Percentiles rank a stretch among this genome's conserved stretches.
Evolutionary conservation across 2,888 invertebrate species (phyloP).

Genomic region (Hylaea fasciaria): DNA sequence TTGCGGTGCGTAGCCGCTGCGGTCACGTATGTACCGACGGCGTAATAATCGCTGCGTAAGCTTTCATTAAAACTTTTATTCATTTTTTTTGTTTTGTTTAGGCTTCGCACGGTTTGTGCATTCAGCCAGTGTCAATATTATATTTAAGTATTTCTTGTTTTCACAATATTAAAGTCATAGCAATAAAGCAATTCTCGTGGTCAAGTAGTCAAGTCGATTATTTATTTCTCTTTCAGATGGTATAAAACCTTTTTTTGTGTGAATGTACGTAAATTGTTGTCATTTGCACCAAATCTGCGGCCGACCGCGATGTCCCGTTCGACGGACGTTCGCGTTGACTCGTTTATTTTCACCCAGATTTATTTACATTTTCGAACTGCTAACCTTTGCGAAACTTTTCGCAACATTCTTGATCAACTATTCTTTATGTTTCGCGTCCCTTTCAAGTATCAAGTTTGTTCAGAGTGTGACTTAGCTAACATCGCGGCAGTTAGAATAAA

Average conservation of each 20-base stretch:
- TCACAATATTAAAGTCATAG: too few species aligned
- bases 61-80: slow-evolving; percentile 37
- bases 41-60: slow-evolving; percentile 41
- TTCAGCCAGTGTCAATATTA: too few species aligned
- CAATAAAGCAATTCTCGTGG: too few species aligned
- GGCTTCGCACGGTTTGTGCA: too few species aligned
- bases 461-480: slow-evolving; percentile 7
- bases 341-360: slow-evolving; percentile 43
- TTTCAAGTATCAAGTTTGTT: slow-evolving; percentile 25
- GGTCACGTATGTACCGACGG: slow-evolving; percentile 46
- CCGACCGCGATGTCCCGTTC: slow-evolving; percentile 27
- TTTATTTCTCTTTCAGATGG: background rate
- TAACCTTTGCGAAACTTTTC: slow-evolving; percentile 1
- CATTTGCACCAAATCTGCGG: slow-evolving; percentile 23
- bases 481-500: slow-evolving; percentile 14
- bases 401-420: slow-evolving; percentile 3
- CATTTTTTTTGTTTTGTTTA: slow-evolving; percentile 6
- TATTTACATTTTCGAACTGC: slow-evolving; percentile 43
- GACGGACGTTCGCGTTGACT: slow-evolving; percentile 11
- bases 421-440: slow-evolving; percentile 11
- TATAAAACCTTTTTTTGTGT: slow-evolving; percentile 3
- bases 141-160: too few species aligned
- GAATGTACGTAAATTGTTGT: slow-evolving; percentile 19
- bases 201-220: too few species aligned
- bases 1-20: slow-evolving; percentile 48